Evolutionary conservation across 2,888 invertebrate species (phyloP).

Genomic region (Orthonevra nobilis): DNA sequence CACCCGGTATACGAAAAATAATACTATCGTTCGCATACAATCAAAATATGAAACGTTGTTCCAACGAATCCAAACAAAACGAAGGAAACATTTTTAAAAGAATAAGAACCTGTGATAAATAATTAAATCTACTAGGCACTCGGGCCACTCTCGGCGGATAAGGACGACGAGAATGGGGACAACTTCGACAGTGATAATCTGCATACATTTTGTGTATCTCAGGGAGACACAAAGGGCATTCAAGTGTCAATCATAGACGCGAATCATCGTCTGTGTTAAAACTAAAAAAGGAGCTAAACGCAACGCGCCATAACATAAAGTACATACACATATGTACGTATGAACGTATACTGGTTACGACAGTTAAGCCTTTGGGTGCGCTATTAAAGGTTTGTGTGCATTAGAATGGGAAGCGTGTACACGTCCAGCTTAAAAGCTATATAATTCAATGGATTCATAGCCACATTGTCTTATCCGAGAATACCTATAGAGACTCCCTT

Average conservation of each 20-base stretch:
- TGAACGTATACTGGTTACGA: no score
- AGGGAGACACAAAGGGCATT: conserved; percentile 7
- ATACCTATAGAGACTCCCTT: conserved; percentile 18
- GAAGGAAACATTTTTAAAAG: no score
- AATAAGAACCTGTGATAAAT: not conserved
- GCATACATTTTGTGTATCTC: conserved; percentile 20
- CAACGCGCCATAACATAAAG: no score
- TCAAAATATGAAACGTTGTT: conserved; percentile 5
- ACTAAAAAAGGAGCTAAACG: conserved; percentile 14
- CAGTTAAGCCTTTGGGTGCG: conserved; percentile 32
- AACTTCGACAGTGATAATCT: conserved; percentile 25
- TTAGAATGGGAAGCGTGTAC: no score
- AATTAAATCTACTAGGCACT: no score
- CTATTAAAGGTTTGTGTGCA: not conserved
- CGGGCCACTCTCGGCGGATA: not conserved
- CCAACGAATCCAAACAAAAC: no score
- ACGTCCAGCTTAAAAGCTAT: no score
- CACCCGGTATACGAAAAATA: conserved; percentile 1
- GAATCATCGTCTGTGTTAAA: conserved; percentile 3
- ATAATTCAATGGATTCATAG: conserved; percentile 21
- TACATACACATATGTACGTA: no score
- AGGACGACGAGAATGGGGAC: not conserved
- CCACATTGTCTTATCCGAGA: conserved; percentile 34
- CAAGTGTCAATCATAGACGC: conserved; percentile 44
- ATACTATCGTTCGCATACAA: not conserved